Evolutionary conservation across 23 tunicate genomes (phyloP), one percentile per base, ranked within the genome.

Genomic region (Halocynthia aurantium): DNA sequence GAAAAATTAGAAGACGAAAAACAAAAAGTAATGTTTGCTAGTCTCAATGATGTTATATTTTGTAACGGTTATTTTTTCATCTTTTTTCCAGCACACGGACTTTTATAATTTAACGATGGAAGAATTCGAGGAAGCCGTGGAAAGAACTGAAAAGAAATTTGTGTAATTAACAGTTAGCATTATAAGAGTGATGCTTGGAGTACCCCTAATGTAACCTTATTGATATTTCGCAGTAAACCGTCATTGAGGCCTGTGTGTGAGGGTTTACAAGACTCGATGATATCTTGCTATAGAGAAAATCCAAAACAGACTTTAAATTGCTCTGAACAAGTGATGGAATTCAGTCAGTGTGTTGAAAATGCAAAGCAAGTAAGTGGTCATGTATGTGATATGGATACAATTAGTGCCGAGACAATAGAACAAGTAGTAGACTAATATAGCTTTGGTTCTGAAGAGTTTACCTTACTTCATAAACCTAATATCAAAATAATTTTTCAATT

Each of bases 71-170:
- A 31, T 31, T 31, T 31, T 31, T 31, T 31, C 44, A 31, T 4
- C 44, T 31, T 31, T n/a, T 31, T 31, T 31, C 44, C 44, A 31
- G 44, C 76, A 85, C 68, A 62, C 73, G 20, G 73, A 63, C n/a
- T 80, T 85, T 72, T 80, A 80, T 55, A 71, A 80, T 15, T 81
- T 79, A 10, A 71, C 90, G 6, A 18, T 79, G 11, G 78, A 85
- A 51, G 90, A 85, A 66, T 80, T 71, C 22, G 69, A 73, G 53
- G 69, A 80, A 52, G 72, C 90, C 22, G 76, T 82, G 55, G 50
- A 21, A 49, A 73, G 80, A 31, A 81, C 82, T 6, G 84, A 85
- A 51, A 57, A 73, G 31, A 80, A 85, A 58, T 73, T 85, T 17
- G 44, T 31, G 44, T 31, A 31, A 31, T 31, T 31, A 31, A 31